Conservation (phyloP, 2,888 invertebrate species). For the Philaethria dido region DNA sequence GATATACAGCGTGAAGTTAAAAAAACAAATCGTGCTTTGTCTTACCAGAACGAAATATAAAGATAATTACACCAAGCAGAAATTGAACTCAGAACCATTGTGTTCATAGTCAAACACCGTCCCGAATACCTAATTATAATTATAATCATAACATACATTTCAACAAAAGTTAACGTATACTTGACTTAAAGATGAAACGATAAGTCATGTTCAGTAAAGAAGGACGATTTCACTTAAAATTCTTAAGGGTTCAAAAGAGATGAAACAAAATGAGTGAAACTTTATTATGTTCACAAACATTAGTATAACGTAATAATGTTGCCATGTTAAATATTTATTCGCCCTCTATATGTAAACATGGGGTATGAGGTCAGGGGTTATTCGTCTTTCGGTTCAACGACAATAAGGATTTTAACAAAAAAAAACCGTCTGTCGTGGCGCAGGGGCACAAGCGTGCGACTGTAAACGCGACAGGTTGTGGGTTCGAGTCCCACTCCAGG, state of each 20-base stretch:
- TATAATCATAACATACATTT: not conserved
- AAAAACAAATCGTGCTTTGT: too few relatives aligned
- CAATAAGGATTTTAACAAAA: too few relatives aligned
- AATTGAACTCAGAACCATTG: too few relatives aligned
- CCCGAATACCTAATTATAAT: not conserved
- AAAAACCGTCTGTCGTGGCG: too few relatives aligned
- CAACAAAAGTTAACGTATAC: not conserved
- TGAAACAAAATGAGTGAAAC: not conserved
- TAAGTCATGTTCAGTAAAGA: not conserved
- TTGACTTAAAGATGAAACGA: slow-evolving; percentile 6
- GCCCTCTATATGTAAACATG: slow-evolving; percentile 4
- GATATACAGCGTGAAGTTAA: too few relatives aligned
- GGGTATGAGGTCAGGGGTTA: not conserved
- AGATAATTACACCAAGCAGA: too few relatives aligned
- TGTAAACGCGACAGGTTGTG: too few relatives aligned
- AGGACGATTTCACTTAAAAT: not conserved
- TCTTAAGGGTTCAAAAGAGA: not conserved
- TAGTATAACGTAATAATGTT: slow-evolving; percentile 3
- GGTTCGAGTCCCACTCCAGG: too few relatives aligned
- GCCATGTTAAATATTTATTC: slow-evolving; percentile 8
- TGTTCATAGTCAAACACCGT: too few relatives aligned
- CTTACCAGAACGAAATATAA: too few relatives aligned
- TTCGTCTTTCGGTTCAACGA: slow-evolving; percentile 4
- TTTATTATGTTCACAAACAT: slow-evolving; percentile 8
- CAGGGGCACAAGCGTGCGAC: too few relatives aligned